Evolutionary conservation across 2,797 vertebrate species (phyloP).

Genomic region (Cheirogaleus major): DNA sequence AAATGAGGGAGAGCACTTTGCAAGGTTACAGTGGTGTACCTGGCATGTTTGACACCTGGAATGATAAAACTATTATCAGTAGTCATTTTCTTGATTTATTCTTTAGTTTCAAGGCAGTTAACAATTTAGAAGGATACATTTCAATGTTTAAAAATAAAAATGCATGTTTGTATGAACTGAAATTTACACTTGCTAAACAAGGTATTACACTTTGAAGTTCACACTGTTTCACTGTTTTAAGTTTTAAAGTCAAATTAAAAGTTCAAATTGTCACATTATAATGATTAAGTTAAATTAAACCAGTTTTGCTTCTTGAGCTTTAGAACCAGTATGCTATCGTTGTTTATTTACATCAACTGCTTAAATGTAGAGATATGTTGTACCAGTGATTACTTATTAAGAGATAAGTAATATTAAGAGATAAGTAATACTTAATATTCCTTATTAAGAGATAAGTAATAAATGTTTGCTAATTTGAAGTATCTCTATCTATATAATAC

Average conservation of each 20-base stretch:
- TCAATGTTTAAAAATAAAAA: conserved; percentile 7
- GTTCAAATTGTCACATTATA: neutral
- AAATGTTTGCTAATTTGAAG: neutral
- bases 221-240: neutral
- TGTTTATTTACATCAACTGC: neutral
- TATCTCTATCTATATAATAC: neutral
- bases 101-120: conserved; percentile 13
- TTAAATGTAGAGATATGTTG: neutral
- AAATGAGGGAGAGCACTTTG: neutral
- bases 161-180: neutral
- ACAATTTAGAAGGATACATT: neutral
- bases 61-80: neutral
- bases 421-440: neutral
- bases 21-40: neutral
- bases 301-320: neutral
- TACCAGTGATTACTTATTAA: neutral
- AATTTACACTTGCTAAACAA: neutral
- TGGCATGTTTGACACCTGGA: neutral
- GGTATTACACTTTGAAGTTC: neutral
- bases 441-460: neutral
- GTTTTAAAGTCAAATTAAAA: conserved; percentile 13
- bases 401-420: neutral
- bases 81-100: conserved; percentile 29
- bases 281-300: neutral
- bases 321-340: neutral